A percentile compares a stretch with the other conserved stretches of the same genome.
These are phyloP conservation scores for Sitta europaea DNA, from an alignment of 2,113 vertebrate species.

Conservation along the genomic window DNA sequence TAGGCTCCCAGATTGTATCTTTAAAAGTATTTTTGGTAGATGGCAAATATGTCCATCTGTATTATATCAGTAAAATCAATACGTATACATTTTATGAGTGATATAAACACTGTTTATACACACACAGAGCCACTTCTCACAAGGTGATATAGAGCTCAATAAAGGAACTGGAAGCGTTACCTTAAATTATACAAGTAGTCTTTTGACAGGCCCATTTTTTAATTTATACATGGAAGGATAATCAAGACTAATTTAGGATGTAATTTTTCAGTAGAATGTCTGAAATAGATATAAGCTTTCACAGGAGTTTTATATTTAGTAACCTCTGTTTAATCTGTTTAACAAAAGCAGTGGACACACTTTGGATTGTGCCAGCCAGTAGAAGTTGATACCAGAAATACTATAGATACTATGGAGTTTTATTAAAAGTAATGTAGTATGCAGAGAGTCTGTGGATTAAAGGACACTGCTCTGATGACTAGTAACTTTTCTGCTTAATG, in stretches of 20 bases:
- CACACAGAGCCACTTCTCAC: background rate
- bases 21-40: background rate
- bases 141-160: background rate
- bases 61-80: background rate
- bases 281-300: background rate
- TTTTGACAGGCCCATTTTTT: background rate
- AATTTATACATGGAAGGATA: background rate
- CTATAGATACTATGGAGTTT: background rate
- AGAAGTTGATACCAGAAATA: background rate
- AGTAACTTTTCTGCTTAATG: background rate
- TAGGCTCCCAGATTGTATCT: background rate
- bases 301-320: background rate
- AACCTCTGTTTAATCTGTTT: background rate
- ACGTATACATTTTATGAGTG: background rate
- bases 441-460: background rate
- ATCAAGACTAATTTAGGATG: background rate
- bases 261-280: constrained; percentile 33
- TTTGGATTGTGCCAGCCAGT: background rate
- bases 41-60: background rate
- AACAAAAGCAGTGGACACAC: background rate
- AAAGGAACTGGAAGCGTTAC: background rate
- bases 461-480: background rate
- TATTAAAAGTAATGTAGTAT: background rate
- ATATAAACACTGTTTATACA: background rate
- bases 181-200: background rate